Evolutionary conservation across 1,140 invertebrate species (phyloP).

Genomic region (Philotrypesis tridentata): DNA sequence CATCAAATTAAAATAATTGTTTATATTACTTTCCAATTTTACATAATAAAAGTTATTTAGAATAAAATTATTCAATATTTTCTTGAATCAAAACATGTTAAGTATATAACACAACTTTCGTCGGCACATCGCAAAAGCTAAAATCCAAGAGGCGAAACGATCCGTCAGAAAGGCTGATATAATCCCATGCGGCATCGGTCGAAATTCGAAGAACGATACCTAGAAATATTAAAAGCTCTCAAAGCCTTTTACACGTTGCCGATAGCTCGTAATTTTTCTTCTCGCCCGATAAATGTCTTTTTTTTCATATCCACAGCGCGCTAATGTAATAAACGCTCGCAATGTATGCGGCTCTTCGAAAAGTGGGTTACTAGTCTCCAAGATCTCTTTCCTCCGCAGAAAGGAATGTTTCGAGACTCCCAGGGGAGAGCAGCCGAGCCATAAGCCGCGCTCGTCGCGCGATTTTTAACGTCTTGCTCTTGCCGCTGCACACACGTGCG

Average conservation of each 20-base stretch:
- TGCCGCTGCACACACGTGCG: neutral
- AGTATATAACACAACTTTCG: too few species aligned
- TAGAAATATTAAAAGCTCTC: too few species aligned
- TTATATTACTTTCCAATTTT: too few species aligned
- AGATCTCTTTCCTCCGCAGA: slow-evolving; percentile 18
- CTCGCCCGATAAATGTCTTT: neutral
- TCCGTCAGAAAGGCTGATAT: neutral
- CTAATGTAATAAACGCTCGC: neutral
- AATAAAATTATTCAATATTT: too few species aligned
- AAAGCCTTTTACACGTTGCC: too few species aligned
- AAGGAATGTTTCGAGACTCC: slow-evolving; percentile 1
- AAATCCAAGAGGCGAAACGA: neutral
- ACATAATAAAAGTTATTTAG: too few species aligned
- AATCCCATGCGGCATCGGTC: neutral
- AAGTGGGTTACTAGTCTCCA: slow-evolving; percentile 23
- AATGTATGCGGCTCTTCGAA: neutral
- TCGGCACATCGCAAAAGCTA: neutral
- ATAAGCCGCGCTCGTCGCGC: neutral
- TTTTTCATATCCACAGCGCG: neutral
- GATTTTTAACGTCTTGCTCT: neutral
- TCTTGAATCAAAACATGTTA: too few species aligned
- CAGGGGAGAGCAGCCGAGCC: neutral
- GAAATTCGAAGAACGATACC: neutral
- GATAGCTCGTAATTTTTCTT: too few species aligned
- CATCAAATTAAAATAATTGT: too few species aligned